phyloP scores from a whole-genome alignment of 2,888 invertebrate species.

The Hemaris fuciformis region DNA sequence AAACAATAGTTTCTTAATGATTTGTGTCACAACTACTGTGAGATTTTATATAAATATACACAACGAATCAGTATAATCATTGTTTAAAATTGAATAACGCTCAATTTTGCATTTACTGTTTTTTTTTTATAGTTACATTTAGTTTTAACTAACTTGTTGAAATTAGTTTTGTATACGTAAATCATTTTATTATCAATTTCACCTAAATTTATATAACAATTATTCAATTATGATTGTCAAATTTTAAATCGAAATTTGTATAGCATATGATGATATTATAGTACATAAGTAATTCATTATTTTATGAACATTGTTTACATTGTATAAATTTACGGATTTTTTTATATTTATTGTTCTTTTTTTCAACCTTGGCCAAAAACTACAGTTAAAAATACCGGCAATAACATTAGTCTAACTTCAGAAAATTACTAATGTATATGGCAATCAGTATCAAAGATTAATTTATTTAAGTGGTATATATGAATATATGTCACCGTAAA shows the following conservation, averaged over 20 bases:
- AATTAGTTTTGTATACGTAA: constrained; percentile 9
- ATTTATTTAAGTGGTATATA: no score
- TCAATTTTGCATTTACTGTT: constrained; percentile 46
- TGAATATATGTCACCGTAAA: no score
- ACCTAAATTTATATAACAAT: background rate
- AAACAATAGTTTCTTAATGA: no score
- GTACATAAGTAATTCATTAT: constrained; percentile 12
- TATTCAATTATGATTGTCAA: constrained; percentile 4
- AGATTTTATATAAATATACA: background rate
- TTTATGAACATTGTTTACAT: constrained; percentile 12
- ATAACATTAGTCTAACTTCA: no score
- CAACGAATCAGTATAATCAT: background rate
- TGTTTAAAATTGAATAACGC: constrained; percentile 26
- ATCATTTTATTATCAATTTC: constrained; percentile 6
- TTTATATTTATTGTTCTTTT: background rate
- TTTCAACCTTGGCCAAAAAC: no score
- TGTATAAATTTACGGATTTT: constrained; percentile 10
- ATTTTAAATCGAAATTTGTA: constrained; percentile 10
- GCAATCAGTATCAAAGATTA: no score
- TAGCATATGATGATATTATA: constrained; percentile 11
- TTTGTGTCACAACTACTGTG: background rate
- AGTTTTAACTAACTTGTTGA: background rate
- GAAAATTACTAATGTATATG: no score
- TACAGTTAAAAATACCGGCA: no score
- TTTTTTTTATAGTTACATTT: constrained; percentile 18